These are phyloP conservation scores for Teleiodes luculella DNA, from an alignment of 2,888 invertebrate species.

Conservation along the genomic window DNA sequence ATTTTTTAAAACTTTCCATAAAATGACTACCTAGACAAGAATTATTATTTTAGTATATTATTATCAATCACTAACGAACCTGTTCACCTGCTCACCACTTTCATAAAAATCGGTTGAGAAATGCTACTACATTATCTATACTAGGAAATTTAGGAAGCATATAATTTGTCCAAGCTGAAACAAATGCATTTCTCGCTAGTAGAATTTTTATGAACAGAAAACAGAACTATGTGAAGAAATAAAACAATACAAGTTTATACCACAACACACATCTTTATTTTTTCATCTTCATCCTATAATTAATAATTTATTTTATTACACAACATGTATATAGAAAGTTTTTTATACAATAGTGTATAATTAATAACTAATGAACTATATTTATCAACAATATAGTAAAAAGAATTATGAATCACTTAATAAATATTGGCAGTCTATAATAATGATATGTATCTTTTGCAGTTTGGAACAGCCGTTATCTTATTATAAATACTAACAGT, in stretches of 20 bases:
- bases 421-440: constrained; percentile 74
- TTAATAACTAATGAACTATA: constrained; percentile 67
- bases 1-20: too few species aligned
- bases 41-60: too few species aligned
- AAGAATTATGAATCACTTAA: constrained; percentile 70
- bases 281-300: constrained; percentile 56
- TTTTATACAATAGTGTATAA: constrained; percentile 79
- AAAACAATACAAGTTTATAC: constrained; percentile 25
- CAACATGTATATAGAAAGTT: constrained; percentile 79
- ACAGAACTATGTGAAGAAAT: neutral
- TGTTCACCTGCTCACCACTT: too few species aligned
- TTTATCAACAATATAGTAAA: constrained; percentile 74
- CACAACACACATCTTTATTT: constrained; percentile 76
- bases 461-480: constrained; percentile 72
- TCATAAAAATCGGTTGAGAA: too few species aligned
- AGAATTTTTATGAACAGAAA: neutral
- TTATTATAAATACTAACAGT: constrained; percentile 12
- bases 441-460: constrained; percentile 78
- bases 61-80: too few species aligned
- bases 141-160: too few species aligned
- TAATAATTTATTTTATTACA: constrained; percentile 71
- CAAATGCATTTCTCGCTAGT: too few species aligned
- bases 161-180: too few species aligned
- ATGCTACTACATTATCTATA: too few species aligned
- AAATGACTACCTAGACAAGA: too few species aligned